These are phyloP conservation scores for Tetramorium alpestre DNA, from an alignment of 1,140 invertebrate genomes.

Conservation along the genomic window DNA sequence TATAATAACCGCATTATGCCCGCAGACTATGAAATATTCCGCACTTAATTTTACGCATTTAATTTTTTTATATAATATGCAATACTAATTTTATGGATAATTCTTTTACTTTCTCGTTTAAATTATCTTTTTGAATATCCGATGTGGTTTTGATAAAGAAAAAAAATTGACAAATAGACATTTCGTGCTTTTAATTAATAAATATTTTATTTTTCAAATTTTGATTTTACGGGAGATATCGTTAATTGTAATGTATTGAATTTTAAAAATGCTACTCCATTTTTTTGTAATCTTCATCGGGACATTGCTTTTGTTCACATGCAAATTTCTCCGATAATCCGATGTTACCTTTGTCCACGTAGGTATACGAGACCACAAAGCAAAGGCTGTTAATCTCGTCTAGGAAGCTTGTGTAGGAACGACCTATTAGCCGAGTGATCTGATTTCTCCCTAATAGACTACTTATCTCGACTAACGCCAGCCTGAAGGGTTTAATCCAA, in stretches of 20 bases:
- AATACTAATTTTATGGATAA: neutral
- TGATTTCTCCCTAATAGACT: conserved; percentile 59
- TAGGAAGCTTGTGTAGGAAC: conserved; percentile 57
- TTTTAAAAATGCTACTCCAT: conserved; percentile 14
- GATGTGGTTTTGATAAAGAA: neutral
- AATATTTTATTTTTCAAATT: neutral
- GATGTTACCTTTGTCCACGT: conserved; percentile 58
- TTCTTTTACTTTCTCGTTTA: neutral
- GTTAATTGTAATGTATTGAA: neutral
- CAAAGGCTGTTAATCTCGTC: conserved; percentile 48
- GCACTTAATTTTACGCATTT: neutral
- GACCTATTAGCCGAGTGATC: conserved; percentile 60
- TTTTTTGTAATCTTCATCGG: neutral
- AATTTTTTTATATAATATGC: neutral
- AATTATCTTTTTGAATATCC: neutral
- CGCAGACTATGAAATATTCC: neutral
- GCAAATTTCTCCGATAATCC: conserved; percentile 60
- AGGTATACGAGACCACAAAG: conserved; percentile 49
- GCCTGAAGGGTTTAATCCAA: conserved; percentile 38
- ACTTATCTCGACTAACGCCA: conserved; percentile 44
- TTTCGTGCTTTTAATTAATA: neutral
- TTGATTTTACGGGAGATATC: neutral
- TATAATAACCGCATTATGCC: neutral
- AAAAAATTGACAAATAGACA: neutral
- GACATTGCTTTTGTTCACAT: conserved; percentile 33